Evolutionary conservation across 2,888 invertebrate genomes (phyloP).

Genomic region (Syrphus vitripennis): DNA sequence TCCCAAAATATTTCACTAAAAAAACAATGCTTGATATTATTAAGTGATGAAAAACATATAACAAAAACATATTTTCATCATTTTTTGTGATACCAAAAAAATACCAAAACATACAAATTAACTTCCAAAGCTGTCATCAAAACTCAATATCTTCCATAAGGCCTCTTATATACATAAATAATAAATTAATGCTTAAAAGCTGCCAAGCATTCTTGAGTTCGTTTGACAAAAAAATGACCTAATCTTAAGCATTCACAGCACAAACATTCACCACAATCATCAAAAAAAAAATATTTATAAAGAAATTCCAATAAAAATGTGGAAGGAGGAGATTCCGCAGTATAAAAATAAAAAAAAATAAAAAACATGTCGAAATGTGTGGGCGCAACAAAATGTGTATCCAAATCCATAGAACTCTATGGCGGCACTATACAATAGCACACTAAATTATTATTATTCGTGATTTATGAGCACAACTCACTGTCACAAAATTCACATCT

Average conservation of each 20-base stretch:
- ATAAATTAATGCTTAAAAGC: not conserved
- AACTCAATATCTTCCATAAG: not conserved
- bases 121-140: not conserved
- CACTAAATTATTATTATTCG: slow-evolving; percentile 65
- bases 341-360: too few species aligned
- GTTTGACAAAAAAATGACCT: not conserved
- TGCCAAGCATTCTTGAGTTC: not conserved
- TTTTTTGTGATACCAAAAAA: not conserved
- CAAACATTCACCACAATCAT: not conserved
- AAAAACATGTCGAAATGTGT: slow-evolving; percentile 20
- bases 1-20: too few species aligned
- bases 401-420: not conserved
- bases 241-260: not conserved
- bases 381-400: not conserved
- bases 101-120: not conserved
- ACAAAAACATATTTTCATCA: not conserved
- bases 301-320: slow-evolving; percentile 8
- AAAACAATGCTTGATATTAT: not conserved
- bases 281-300: not conserved
- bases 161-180: not conserved
- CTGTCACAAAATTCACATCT: slow-evolving; percentile 66
- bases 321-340: not conserved
- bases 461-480: slow-evolving; percentile 66
- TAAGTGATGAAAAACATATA: not conserved
- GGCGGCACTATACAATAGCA: not conserved